Base-by-base conservation (phyloP, 2,797 vertebrate species). In the Coregonus sp. region DNA sequence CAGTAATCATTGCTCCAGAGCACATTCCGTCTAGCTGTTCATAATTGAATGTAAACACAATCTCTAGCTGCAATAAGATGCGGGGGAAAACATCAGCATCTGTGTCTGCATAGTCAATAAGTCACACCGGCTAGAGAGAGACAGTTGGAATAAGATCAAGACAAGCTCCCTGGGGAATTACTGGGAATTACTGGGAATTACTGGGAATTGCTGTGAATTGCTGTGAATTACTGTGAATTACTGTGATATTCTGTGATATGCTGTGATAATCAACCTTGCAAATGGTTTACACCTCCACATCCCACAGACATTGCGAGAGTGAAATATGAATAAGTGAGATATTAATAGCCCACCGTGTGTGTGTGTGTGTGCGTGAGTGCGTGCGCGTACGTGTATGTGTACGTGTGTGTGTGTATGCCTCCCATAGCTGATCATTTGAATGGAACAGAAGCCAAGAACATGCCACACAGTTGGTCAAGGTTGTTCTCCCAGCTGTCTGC, bases 391-490 rank as follows among this genome's bases (percentile, higher is more conserved):
- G 40, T 6, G 40, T 40, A 7, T 1, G 40, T 40, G 7, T 1
- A 1, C 1, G 7, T 2, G 40, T 2, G 40, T 11, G 40, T 2
- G 2, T 11, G 40, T 47, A 47, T 47, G 40, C 15, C 37, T 65
- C 73, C 5, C 37, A 73, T 61, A 25, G 16, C 73, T 56, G 72
- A 61, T 77, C 73, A 56, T 77, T 7, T 18, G 74, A 75, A 79
- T 54, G 67, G 72, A 77, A 78, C 66, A 35, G 3, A n/a, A 76
- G 74, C 70, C 75, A 79, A 52, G 74, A 72, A 75, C 75, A n/a
- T 71, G 75, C 78, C 71, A 74, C 73, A 3, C 40, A 47, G 59
- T 33, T 50, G 67, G 77, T 78, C 81, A 83, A 79, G 79, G 79
- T 80, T 79, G 75, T 80, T 81, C 73, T 52, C 68, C 51, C 29